These are phyloP conservation scores for Lethenteron reissneri DNA, from an alignment of 2,113 vertebrate genomes.

Conservation along the genomic window DNA sequence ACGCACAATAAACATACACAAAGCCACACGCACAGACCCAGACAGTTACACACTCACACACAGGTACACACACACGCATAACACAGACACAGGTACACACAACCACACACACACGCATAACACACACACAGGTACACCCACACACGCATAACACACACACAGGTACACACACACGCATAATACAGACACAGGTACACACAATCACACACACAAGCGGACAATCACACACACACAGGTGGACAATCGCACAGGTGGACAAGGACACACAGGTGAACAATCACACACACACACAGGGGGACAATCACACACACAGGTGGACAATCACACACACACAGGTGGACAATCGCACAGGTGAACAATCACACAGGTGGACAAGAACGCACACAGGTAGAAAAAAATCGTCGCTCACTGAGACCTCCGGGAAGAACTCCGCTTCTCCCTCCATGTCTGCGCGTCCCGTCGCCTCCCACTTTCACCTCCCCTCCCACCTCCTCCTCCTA, in stretches of 20 bases:
- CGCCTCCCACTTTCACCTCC: no score
- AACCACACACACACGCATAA: background rate
- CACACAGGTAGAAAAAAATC: background rate
- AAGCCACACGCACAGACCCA: background rate
- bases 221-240: background rate
- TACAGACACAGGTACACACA: background rate
- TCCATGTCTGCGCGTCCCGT: no score
- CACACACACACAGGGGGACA: background rate
- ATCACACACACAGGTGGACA: background rate
- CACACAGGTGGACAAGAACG: background rate
- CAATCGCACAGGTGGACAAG: background rate
- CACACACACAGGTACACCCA: background rate
- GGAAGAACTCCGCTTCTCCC: no score
- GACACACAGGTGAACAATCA: background rate
- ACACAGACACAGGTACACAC: background rate
- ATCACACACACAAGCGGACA: background rate
- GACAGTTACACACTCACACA: background rate
- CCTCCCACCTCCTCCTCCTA: no score
- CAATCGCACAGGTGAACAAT: background rate
- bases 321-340: background rate
- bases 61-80: background rate
- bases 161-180: background rate
- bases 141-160: background rate
- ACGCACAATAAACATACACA: background rate
- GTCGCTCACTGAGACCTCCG: no score